Evolutionary conservation across 2,888 invertebrate species (phyloP), one percentile per base, ranked within the genome.

Genomic region (Conchocele bisecta): DNA sequence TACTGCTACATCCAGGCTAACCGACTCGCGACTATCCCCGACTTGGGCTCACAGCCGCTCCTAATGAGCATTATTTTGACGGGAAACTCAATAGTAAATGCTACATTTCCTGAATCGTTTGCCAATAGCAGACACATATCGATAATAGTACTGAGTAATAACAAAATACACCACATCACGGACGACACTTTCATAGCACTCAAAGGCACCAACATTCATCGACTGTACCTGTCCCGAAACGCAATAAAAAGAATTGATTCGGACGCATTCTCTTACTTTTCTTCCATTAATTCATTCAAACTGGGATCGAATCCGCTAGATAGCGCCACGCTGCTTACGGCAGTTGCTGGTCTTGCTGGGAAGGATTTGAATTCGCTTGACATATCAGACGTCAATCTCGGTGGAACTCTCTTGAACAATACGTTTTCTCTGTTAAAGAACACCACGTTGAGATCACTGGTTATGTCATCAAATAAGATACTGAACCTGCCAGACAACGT

Each of bases 291-390:
- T 39, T 87, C 87, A 6, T 51, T 87, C 20, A 83, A 79, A 57
- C 60, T 87, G n/a, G 83, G 83, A 1, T 51, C 65, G 29, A 87
- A 87, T 41, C 84, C 83, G 1, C 56, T 87, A 3, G 74, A 77
- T 26, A 71, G 79, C 17, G 4, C 13, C 2, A 76, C 66, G 20
- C 67, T 87, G 7, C 58, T 68, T 17, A 67, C 48, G 28, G 81
- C 81, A 6, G 57, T 86, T 0, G 29, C 51, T 33, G 77, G 84
- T 26, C 56, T 84, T 17, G 41, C 68, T 13, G 75, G 75, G 9
- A 72, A 75, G 3, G 50, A 63, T 9, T 67, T 87, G 29, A 61
- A 51, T 0, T 86, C 85, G 1, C 39, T 87, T 15, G 83, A 86
- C 59, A 83, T 87, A 22, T 79, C 81, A n/a, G 74, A 67, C 22